Evolutionary conservation across 2,113 vertebrate species (phyloP).

Genomic region (Channa argus): DNA sequence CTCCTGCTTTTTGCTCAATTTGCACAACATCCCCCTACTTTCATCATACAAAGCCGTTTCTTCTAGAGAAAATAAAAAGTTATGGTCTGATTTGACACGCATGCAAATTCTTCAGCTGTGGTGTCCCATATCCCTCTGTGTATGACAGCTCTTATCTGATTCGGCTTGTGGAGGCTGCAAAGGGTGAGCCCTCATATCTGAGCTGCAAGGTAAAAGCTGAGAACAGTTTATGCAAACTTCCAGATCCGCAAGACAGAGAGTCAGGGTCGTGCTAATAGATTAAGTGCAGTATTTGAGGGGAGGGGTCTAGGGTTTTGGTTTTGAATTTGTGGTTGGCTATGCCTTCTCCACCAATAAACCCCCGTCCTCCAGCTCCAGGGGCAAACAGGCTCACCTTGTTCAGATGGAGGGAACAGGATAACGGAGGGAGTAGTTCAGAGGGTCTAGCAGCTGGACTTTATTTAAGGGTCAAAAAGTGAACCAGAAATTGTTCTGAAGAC

Average conservation of each 20-base stretch:
- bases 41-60: slow-evolving; percentile 50
- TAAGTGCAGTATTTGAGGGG: slow-evolving; percentile 41
- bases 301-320: slow-evolving; percentile 36
- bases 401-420: slow-evolving; percentile 51
- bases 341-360: slow-evolving; percentile 42
- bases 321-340: slow-evolving; percentile 35
- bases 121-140: slow-evolving; percentile 61
- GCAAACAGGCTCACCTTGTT: slow-evolving; percentile 67
- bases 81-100: slow-evolving; percentile 64
- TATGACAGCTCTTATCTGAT: slow-evolving; percentile 55
- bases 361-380: slow-evolving; percentile 49
- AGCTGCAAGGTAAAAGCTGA: slow-evolving; percentile 44
- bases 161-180: slow-evolving; percentile 28
- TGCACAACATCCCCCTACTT: slow-evolving; percentile 51
- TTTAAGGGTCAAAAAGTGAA: slow-evolving; percentile 79
- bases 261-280: slow-evolving; percentile 50
- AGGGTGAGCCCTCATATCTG: slow-evolving; percentile 52
- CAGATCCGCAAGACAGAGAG: slow-evolving; percentile 61
- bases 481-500: slow-evolving; percentile 72
- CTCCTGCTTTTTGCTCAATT: slow-evolving; percentile 55
- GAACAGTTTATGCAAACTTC: slow-evolving; percentile 63
- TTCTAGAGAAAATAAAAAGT: slow-evolving; percentile 52
- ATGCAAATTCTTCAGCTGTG: slow-evolving; percentile 61
- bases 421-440: slow-evolving; percentile 67
- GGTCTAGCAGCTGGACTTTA: slow-evolving; percentile 78